Evolutionary conservation across 2,113 vertebrate genomes (phyloP).

Genomic region (Gavialis gangeticus): DNA sequence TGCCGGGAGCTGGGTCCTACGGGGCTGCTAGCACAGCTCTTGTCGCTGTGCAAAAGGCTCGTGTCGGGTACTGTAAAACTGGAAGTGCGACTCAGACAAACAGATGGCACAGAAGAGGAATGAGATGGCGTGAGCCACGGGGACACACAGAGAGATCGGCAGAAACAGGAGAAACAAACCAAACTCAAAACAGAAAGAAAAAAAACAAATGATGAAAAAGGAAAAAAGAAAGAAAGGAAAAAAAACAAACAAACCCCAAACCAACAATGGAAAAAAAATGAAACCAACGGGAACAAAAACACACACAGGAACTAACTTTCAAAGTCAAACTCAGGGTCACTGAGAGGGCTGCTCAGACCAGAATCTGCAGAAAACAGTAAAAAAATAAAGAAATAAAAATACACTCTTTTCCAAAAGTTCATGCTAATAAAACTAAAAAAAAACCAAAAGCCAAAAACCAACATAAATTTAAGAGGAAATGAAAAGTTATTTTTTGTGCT

Average conservation of each 20-base stretch:
- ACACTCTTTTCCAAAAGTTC: slow-evolving; percentile 61
- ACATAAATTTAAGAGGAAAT: slow-evolving; percentile 74
- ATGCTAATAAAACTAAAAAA: slow-evolving; percentile 57
- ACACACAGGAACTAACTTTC: slow-evolving; percentile 96
- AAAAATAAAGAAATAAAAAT: slow-evolving; percentile 79
- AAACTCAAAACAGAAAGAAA: background rate
- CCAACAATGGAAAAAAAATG: slow-evolving; percentile 60
- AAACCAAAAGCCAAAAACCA: slow-evolving; percentile 38
- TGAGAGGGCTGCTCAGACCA: slow-evolving; percentile 96
- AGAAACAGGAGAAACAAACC: background rate
- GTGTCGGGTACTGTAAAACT: slow-evolving; percentile 72
- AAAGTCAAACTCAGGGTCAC: slow-evolving; percentile 95
- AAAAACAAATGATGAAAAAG: background rate
- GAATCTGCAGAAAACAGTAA: slow-evolving; percentile 97
- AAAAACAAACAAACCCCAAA: slow-evolving; percentile 22
- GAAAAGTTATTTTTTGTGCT: slow-evolving; percentile 46
- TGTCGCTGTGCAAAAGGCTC: background rate
- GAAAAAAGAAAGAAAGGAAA: slow-evolving; percentile 8
- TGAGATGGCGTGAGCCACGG: slow-evolving; percentile 29
- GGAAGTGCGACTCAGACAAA: slow-evolving; percentile 64
- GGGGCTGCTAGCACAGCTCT: background rate
- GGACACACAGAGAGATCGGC: background rate
- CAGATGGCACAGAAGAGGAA: slow-evolving; percentile 61
- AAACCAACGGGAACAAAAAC: slow-evolving; percentile 85
- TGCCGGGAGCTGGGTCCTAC: background rate